Conservation (phyloP, 2,888 invertebrate genomes). For the Desoria tigrina region DNA sequence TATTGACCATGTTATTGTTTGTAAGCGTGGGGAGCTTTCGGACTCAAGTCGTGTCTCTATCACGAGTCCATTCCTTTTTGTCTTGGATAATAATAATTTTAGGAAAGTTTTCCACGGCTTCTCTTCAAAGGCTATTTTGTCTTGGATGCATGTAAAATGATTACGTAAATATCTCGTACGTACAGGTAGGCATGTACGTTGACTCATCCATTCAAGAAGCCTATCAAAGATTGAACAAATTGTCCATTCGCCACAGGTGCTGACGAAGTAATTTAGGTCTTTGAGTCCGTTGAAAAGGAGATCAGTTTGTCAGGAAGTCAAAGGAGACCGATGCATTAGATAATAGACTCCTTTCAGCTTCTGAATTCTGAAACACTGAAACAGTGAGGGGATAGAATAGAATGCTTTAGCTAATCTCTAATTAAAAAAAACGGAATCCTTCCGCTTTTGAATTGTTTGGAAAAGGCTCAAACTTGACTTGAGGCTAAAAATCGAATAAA, state of each 20-base stretch:
- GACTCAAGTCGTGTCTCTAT: neutral
- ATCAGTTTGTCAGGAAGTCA: constrained; percentile 12
- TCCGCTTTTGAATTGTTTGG: neutral
- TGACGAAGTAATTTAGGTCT: constrained; percentile 16
- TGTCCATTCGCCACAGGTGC: constrained; percentile 22
- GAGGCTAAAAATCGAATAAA: constrained; percentile 8
- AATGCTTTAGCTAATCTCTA: too few relatives aligned
- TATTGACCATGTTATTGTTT: neutral
- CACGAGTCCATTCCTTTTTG: neutral
- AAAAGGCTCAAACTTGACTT: neutral
- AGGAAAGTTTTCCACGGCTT: neutral
- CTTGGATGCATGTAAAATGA: neutral
- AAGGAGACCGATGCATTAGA: constrained; percentile 16
- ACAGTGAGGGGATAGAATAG: too few relatives aligned
- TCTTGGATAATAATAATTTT: constrained; percentile 7
- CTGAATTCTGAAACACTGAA: neutral
- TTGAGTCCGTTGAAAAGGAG: constrained; percentile 5
- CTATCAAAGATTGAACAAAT: constrained; percentile 13
- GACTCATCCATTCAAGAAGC: neutral
- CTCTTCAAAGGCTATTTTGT: neutral
- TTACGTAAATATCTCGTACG: neutral
- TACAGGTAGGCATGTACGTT: too few relatives aligned
- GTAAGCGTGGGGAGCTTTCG: constrained; percentile 1
- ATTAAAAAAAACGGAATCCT: too few relatives aligned
- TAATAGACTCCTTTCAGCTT: constrained; percentile 13